Base-by-base conservation (phyloP, 2,113 vertebrate genomes). In the Chelonoidis abingdonii region DNA sequence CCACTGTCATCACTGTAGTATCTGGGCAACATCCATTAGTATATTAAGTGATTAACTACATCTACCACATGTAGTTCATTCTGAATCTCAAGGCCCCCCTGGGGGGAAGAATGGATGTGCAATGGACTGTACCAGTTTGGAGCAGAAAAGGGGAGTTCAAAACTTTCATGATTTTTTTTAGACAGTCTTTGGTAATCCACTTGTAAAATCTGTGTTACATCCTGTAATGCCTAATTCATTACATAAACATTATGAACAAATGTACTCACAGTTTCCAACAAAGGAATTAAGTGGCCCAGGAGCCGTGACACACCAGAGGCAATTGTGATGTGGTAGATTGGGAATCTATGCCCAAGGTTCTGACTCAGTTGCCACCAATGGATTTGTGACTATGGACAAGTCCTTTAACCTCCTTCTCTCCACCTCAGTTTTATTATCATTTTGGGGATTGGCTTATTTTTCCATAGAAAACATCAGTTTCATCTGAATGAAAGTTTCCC, bases 401-500 rank as follows among this genome's bases (percentile, higher is more conserved):
- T 9, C 82, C 49, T 24, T 69, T 47, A 78, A 25, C 24, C n/a
- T 41, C n/a, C 11, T 9, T 31, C 17, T 81, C 56, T 41, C 38
- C 38, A 16, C 62, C 69, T 79, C 50, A 47, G 86, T 86, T 80
- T 14, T n/a, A 87, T 52, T 5, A 86, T 56, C 41, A 44, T 44
- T 47, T 69, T 17, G 35, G 35, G n/a, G 57, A 5, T 6, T 72
- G n/a, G 16, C 44, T 11, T 72, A 83, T 62, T 41, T 16, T 80
- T 85, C 3, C 82, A 79, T 0, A 93, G n/a, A 59, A 89, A 94
- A 75, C 6, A 81, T 52, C 6, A 81, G 10, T 44, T 96, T 92
- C 52, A 19, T 87, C 87, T 92, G 92, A 94, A 93, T 8, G 35
- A 1, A 94, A 92, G 69, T 54, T 83, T 24, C 86, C 83, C 84